These are phyloP conservation scores for Ctenodactylus gundi DNA, from an alignment of 2,113 vertebrate species.

Conservation along the genomic window DNA sequence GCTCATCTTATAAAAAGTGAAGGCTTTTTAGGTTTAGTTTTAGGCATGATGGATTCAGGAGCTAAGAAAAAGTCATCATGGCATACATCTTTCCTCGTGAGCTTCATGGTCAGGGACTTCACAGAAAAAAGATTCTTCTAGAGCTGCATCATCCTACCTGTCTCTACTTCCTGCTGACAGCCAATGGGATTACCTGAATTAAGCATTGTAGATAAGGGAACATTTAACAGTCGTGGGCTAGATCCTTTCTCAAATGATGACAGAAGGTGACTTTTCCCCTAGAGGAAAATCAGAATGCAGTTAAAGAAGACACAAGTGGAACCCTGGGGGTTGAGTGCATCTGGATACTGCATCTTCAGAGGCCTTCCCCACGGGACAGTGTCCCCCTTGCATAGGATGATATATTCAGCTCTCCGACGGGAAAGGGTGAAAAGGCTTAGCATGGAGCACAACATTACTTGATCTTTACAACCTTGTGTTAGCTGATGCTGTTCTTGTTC, in stretches of 20 bases:
- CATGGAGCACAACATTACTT: neutral
- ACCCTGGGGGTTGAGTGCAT: neutral
- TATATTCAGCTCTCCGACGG: neutral
- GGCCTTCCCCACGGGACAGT: neutral
- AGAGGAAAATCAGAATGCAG: neutral
- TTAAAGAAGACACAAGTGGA: neutral
- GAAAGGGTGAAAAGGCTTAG: neutral
- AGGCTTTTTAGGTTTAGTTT: neutral
- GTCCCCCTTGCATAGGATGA: neutral
- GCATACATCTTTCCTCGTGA: neutral
- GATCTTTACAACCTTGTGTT: neutral
- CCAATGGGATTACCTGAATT: neutral
- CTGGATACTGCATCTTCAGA: neutral
- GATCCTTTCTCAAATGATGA: neutral
- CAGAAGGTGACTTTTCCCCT: neutral
- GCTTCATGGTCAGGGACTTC: neutral
- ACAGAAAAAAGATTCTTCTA: neutral
- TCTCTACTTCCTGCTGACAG: neutral
- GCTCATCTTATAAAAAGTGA: neutral
- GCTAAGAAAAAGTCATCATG: neutral
- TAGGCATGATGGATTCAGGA: neutral
- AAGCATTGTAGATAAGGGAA: neutral
- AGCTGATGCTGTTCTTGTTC: neutral
- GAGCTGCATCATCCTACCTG: neutral
- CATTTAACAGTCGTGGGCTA: neutral